Percentiles rank a stretch among this genome's conserved stretches.
phyloP scores from a whole-genome alignment of 2,888 invertebrate species.

The Cinara cedri region DNA sequence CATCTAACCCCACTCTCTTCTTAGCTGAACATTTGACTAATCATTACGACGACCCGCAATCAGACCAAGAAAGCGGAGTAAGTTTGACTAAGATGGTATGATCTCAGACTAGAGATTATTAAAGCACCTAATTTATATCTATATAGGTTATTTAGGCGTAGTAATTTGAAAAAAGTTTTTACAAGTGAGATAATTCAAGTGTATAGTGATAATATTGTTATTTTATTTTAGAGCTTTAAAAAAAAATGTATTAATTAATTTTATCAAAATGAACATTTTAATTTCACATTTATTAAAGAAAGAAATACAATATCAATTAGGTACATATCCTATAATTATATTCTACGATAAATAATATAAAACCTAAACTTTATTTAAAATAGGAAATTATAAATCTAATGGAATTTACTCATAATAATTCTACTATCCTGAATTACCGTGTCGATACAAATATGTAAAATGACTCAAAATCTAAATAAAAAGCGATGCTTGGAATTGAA shows the following conservation, averaged over 20 bases:
- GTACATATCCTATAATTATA: background rate
- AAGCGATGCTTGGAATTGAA: no score
- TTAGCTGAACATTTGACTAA: slow-evolving; percentile 51
- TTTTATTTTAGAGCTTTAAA: slow-evolving; percentile 4
- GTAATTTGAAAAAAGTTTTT: slow-evolving; percentile 1
- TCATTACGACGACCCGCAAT: slow-evolving; percentile 37
- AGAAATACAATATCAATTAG: background rate
- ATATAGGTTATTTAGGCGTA: background rate
- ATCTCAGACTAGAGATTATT: background rate
- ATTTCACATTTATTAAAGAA: background rate
- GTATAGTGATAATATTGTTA: background rate
- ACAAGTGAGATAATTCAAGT: background rate
- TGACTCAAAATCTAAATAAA: no score
- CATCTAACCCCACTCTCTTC: slow-evolving; percentile 64
- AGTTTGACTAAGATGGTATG: slow-evolving; percentile 30
- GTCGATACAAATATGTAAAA: background rate
- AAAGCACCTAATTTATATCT: background rate
- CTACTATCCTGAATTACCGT: background rate
- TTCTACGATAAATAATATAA: background rate
- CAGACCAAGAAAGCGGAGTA: slow-evolving; percentile 43
- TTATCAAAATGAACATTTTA: background rate
- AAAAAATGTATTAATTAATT: background rate
- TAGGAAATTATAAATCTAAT: background rate
- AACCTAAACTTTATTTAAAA: background rate
- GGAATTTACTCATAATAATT: background rate